Base-by-base conservation (phyloP, 2,888 invertebrate species). In the Glomeris marginata region DNA sequence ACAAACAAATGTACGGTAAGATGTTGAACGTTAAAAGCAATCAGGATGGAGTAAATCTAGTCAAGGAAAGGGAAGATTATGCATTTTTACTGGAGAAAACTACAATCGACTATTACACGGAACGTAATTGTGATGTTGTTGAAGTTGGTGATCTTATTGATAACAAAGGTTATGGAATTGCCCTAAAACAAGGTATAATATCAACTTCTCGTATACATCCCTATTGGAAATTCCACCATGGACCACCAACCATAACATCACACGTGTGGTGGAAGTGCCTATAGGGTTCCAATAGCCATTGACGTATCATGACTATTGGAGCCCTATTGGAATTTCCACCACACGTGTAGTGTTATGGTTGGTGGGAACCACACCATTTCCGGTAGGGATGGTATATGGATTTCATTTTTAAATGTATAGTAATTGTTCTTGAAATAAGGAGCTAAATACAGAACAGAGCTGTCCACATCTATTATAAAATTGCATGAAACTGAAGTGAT, bases 41-140 rank as follows among this genome's bases (percentile, higher is more conserved):
- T 64, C 77, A 78, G 18, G 90, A 91, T 63, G 97, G 94, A 0
- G 88, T 94, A 3, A 85, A 88, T 22, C 74, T 88, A 34, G 95
- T 95, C 0, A 62, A 82, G 80, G 20, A 6, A 3, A 64, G 60
- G 58, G 81, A 84, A 40, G 78, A 80, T 44, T 98, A 95, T 65
- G 97, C 97, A 1, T 98, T 88, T 65, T 74, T 98, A 22, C 94
- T 97, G 90, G 98, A 98, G 69, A 94, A 91, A 1, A 90, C 94
- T 0, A 84, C 87, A 21, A 88, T 98, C 55, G 97, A 98, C 65
- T 98, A 95, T 63, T 82, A 82, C 38, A 82, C 88, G 44, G 85
- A 90, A 65, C 73, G 88, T 55, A 81, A 87, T 62, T 94, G 94
- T 63, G 85, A 90, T 55, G 76, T 92, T 54, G 85, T 66, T 56